phyloP scores from a whole-genome alignment of 2,113 vertebrate genomes.

The Rutilus rutilus region DNA sequence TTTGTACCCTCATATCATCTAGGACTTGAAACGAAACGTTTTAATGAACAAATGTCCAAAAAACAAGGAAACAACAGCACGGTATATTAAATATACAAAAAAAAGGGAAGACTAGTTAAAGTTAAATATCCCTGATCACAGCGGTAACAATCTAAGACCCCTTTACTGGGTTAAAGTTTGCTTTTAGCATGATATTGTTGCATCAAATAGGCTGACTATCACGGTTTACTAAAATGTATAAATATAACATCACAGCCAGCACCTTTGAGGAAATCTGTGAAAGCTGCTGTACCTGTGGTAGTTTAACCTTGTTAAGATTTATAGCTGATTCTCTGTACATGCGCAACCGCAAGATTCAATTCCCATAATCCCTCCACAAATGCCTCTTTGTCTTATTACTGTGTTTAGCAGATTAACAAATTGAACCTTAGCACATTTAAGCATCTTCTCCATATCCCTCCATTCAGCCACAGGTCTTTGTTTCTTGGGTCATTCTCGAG shows the following conservation, averaged over 20 bases:
- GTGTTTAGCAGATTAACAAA: constrained; percentile 40
- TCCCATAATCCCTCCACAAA: constrained; percentile 34
- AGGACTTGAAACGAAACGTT: no score
- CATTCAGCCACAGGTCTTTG: not conserved
- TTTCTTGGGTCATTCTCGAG: not conserved
- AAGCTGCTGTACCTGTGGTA: constrained; percentile 3
- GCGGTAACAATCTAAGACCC: not conserved
- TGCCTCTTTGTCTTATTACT: constrained; percentile 39
- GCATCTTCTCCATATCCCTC: constrained; percentile 6
- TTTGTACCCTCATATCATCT: no score
- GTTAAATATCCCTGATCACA: no score
- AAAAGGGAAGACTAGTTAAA: no score
- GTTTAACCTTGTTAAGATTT: constrained; percentile 25
- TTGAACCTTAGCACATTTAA: constrained; percentile 33
- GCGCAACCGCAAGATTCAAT: constrained; percentile 27
- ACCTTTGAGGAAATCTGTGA: constrained; percentile 17
- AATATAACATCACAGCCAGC: not conserved
- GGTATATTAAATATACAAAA: no score
- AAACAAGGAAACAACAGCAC: no score
- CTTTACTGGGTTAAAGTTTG: not conserved
- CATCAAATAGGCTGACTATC: not conserved
- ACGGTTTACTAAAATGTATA: not conserved
- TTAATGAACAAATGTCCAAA: no score
- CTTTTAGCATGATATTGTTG: not conserved
- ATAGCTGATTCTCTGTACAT: not conserved